Conservation (phyloP, 2,797 vertebrate genomes). For the Monodelphis domestica region DNA sequence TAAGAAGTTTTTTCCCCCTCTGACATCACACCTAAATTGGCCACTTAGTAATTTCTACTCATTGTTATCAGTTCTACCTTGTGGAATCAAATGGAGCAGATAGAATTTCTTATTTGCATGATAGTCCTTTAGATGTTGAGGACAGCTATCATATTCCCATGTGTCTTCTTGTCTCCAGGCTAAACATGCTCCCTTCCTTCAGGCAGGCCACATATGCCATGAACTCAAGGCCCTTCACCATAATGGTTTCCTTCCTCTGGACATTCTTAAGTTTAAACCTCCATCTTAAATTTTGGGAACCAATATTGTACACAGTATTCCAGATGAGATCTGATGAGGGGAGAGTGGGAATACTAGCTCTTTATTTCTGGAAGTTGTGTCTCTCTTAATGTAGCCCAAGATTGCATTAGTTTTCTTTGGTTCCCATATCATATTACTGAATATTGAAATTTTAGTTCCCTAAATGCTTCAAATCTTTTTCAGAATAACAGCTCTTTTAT, state of each 20-base stretch:
- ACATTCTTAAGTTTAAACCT: not conserved
- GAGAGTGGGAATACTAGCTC: not conserved
- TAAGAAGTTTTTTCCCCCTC: not conserved
- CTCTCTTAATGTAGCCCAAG: not conserved
- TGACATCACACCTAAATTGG: not conserved
- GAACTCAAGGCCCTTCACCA: not conserved
- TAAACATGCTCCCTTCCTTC: not conserved
- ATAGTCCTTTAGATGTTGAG: not conserved
- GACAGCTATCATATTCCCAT: not conserved
- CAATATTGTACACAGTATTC: not conserved
- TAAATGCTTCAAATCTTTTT: not conserved
- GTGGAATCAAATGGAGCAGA: not conserved
- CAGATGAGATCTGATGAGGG: not conserved
- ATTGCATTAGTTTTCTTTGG: not conserved
- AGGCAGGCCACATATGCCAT: not conserved
- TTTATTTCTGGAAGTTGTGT: not conserved
- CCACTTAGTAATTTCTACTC: not conserved
- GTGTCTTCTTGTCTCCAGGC: not conserved
- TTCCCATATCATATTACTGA: not conserved
- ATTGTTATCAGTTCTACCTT: not conserved
- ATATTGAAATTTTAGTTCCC: not conserved
- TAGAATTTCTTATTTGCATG: not conserved
- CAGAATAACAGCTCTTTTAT: not conserved
- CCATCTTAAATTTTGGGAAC: not conserved
- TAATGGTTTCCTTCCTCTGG: not conserved